A percentile compares a stretch with the other conserved stretches of the same genome.
Evolutionary conservation across 2,888 invertebrate species (phyloP).

Genomic region (Pasiphila rectangulata): DNA sequence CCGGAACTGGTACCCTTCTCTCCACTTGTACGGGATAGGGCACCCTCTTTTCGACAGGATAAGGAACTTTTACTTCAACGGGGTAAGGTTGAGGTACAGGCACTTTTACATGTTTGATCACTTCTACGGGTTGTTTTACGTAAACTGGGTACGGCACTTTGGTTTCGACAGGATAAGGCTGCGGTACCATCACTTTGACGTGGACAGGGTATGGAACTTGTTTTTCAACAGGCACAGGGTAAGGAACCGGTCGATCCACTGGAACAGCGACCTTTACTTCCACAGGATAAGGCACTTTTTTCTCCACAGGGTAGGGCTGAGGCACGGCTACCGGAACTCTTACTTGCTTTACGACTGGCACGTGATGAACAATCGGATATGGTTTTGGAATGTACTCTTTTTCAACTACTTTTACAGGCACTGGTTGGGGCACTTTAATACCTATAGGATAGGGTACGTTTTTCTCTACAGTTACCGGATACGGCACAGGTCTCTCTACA

Average conservation of each 20-base stretch:
- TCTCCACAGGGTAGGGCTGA: constrained; percentile 62
- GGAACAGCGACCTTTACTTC: constrained; percentile 60
- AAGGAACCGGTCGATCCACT: constrained; percentile 65
- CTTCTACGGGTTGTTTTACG: constrained; percentile 71
- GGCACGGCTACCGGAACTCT: constrained; percentile 69
- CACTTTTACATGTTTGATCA: constrained; percentile 66
- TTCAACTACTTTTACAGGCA: constrained; percentile 75
- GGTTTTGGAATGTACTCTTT: constrained; percentile 75
- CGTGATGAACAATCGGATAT: constrained; percentile 69
- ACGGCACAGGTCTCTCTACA: constrained; percentile 62
- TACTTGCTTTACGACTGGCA: constrained; percentile 64
- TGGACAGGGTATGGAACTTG: constrained; percentile 68
- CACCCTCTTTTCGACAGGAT: constrained; percentile 72
- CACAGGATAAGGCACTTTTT: constrained; percentile 67
- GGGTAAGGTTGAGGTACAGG: constrained; percentile 74
- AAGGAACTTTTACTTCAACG: constrained; percentile 75
- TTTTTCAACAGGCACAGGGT: constrained; percentile 66
- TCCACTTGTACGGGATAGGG: constrained; percentile 70
- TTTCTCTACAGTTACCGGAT: constrained; percentile 70
- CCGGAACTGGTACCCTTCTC: constrained; percentile 56
- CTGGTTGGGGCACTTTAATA: constrained; percentile 69
- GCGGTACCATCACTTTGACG: constrained; percentile 66
- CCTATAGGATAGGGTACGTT: constrained; percentile 70
- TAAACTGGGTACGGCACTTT: constrained; percentile 76
- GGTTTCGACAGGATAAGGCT: constrained; percentile 78